phyloP scores from a whole-genome alignment of 2,888 invertebrate genomes.

The Mythimna impura region DNA sequence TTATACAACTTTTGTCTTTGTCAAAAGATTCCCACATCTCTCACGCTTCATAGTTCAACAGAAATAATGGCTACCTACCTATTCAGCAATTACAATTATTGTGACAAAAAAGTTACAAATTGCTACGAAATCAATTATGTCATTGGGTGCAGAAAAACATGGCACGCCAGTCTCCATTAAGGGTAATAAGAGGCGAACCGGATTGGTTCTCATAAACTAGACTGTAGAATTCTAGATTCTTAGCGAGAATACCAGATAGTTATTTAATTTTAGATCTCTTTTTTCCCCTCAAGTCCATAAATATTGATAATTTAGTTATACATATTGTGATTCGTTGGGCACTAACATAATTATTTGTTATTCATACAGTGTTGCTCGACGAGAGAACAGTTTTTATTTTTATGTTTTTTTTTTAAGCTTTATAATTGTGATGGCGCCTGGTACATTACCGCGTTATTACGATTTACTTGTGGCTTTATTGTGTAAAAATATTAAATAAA shows the following conservation, averaged over 20 bases:
- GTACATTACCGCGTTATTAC: too few relatives aligned
- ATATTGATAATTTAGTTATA: too few relatives aligned
- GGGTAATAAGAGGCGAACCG: slow-evolving; percentile 39
- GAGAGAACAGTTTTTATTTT: background rate
- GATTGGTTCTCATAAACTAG: slow-evolving; percentile 34
- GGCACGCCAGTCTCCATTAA: slow-evolving; percentile 23
- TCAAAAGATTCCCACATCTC: slow-evolving; percentile 55
- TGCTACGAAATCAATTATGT: slow-evolving; percentile 64
- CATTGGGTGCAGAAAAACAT: slow-evolving; percentile 55
- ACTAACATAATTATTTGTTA: too few relatives aligned
- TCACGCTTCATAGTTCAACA: slow-evolving; percentile 41
- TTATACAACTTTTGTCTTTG: slow-evolving; percentile 48
- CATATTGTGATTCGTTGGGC: too few relatives aligned
- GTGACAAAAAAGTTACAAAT: slow-evolving; percentile 63
- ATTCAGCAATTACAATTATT: slow-evolving; percentile 54
- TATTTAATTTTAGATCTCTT: slow-evolving; percentile 8
- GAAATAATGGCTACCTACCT: slow-evolving; percentile 15
- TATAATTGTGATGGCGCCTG: too few relatives aligned
- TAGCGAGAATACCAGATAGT: background rate
- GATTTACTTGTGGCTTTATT: too few relatives aligned
- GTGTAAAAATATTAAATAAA: too few relatives aligned
- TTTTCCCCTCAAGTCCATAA: too few relatives aligned
- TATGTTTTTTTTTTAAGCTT: too few relatives aligned
- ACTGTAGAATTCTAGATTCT: slow-evolving; percentile 21
- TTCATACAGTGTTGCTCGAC: too few relatives aligned